phyloP scores from a whole-genome alignment of 2,888 invertebrate genomes.

The Rhaphigaster nebulosa region DNA sequence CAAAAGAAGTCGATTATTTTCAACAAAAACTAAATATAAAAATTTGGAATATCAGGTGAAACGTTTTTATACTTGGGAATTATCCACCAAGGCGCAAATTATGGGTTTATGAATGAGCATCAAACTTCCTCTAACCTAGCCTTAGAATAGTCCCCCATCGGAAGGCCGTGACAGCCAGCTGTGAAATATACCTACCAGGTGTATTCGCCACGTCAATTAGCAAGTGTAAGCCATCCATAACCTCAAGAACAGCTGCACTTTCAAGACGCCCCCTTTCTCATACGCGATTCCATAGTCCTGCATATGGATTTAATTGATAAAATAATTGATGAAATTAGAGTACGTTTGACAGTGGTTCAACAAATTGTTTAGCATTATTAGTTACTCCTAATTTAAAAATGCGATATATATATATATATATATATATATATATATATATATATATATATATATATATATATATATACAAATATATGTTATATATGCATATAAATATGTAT shows the following conservation, averaged over 20 bases:
- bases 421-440: too few relatives aligned
- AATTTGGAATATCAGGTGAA: too few relatives aligned
- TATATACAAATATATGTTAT: too few relatives aligned
- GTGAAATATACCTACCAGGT: slow-evolving; percentile 10
- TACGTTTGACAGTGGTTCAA: too few relatives aligned
- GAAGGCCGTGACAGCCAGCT: not conserved
- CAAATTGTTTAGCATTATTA: too few relatives aligned
- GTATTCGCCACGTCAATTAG: slow-evolving; percentile 6
- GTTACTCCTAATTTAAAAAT: too few relatives aligned
- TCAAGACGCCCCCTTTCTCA: not conserved
- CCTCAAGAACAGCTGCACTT: slow-evolving; percentile 8
- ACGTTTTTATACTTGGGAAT: not conserved
- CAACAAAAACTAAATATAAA: too few relatives aligned
- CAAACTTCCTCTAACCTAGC: not conserved
- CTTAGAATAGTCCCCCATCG: not conserved
- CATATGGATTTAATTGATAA: not conserved
- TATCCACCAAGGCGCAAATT: not conserved
- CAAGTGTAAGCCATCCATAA: not conserved
- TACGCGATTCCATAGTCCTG: not conserved
- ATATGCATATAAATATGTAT: too few relatives aligned
- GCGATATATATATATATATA: too few relatives aligned
- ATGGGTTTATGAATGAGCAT: not conserved
- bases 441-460: too few relatives aligned
- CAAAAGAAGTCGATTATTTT: too few relatives aligned
- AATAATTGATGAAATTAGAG: not conserved